Conservation (phyloP, 2,888 invertebrate genomes). For the Fragum fragum region DNA sequence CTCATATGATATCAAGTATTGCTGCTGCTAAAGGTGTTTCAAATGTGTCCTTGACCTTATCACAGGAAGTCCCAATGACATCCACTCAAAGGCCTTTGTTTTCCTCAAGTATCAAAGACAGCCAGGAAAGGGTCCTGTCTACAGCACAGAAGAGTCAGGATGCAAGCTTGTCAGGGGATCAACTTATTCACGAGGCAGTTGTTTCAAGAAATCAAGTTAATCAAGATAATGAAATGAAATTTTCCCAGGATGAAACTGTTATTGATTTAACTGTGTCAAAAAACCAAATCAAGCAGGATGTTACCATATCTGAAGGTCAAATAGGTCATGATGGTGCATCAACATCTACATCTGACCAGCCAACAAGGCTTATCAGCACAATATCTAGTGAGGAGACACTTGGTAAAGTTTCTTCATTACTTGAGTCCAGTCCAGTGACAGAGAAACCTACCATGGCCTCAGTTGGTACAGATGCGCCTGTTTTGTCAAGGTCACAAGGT, state of each 20-base stretch:
- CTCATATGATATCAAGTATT: conserved; percentile 24
- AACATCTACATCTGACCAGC: neutral
- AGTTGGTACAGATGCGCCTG: neutral
- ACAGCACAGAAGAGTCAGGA: neutral
- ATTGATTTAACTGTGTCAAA: conserved; percentile 8
- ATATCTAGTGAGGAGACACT: conserved; percentile 70
- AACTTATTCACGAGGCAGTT: neutral
- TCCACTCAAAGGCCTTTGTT: neutral
- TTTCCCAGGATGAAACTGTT: neutral
- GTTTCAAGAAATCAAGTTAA: neutral
- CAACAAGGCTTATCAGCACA: neutral
- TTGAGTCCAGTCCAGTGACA: conserved; percentile 77
- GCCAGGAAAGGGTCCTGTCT: neutral
- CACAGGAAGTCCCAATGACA: neutral
- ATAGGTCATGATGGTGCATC: neutral
- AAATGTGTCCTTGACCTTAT: neutral
- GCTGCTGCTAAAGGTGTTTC: neutral
- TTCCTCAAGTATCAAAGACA: neutral
- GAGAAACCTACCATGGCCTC: conserved; percentile 48
- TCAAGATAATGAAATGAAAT: neutral
- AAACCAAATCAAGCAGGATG: neutral
- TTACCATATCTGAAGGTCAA: neutral
- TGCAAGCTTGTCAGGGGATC: neutral
- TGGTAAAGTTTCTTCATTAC: conserved; percentile 79
- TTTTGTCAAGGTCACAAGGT: conserved; percentile 28